Evolutionary conservation across 2,888 invertebrate genomes (phyloP).

Genomic region (Cryptus viduatorius): DNA sequence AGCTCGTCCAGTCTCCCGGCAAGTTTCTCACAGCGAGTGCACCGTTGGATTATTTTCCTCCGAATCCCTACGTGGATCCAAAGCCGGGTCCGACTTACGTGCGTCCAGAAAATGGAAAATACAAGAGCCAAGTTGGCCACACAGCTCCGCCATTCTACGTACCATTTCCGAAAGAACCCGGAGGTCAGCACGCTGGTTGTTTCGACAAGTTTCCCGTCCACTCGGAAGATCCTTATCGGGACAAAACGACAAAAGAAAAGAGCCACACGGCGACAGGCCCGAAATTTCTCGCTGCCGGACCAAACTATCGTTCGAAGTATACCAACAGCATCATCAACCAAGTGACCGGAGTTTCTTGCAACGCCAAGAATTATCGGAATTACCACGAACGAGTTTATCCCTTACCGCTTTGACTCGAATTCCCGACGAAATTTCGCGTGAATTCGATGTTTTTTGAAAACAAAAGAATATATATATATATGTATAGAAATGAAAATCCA

Average conservation of each 20-base stretch:
- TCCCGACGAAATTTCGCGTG: not conserved
- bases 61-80: constrained; percentile 79
- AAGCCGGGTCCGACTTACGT: constrained; percentile 74
- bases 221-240: constrained; percentile 73
- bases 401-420: constrained; percentile 44
- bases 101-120: constrained; percentile 65
- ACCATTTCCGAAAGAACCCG: constrained; percentile 80
- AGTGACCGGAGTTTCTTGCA: constrained; percentile 79
- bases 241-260: constrained; percentile 29
- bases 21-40: constrained; percentile 72
- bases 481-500: not conserved
- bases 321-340: constrained; percentile 77
- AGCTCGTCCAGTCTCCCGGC: constrained; percentile 26
- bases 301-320: constrained; percentile 75
- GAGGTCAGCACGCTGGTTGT: constrained; percentile 84
- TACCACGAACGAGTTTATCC: constrained; percentile 77
- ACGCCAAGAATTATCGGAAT: constrained; percentile 75
- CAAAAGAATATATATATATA: not conserved
- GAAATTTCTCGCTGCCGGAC: constrained; percentile 73
- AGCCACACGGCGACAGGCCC: constrained; percentile 15
- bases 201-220: constrained; percentile 83
- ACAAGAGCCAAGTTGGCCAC: constrained; percentile 49
- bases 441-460: not conserved
- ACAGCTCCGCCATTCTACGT: constrained; percentile 71
- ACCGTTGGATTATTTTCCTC: constrained; percentile 79